Percentiles rank a stretch among this genome's conserved stretches.
These are phyloP conservation scores for Drosophila aff. DNA, from an alignment of 1,140 invertebrate species.

Conservation along the genomic window DNA sequence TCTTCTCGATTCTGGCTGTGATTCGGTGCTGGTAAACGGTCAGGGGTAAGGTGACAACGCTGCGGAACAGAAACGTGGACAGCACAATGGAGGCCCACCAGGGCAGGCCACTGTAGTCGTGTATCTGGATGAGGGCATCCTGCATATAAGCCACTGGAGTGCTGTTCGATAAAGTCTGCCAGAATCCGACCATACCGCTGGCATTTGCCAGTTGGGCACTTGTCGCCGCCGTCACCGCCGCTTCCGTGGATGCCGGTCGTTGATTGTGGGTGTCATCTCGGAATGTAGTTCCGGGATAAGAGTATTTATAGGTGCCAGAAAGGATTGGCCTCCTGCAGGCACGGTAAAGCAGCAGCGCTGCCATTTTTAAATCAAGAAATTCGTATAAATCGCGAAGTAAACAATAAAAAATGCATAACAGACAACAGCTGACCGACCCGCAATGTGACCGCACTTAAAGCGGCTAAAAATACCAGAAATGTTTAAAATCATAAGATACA, in stretches of 20 bases:
- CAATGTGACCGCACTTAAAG: neutral
- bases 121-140: slow-evolving; percentile 88
- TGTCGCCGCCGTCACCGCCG: slow-evolving; percentile 22
- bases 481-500: neutral
- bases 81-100: slow-evolving; percentile 93
- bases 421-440: slow-evolving; percentile 18
- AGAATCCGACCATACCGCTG: slow-evolving; percentile 66
- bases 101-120: slow-evolving; percentile 90
- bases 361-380: slow-evolving; percentile 14
- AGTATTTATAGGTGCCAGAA: slow-evolving; percentile 8
- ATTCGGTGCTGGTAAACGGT: slow-evolving; percentile 90
- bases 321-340: slow-evolving; percentile 24
- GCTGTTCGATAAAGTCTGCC: slow-evolving; percentile 88
- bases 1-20: slow-evolving; percentile 90
- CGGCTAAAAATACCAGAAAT: neutral
- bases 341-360: slow-evolving; percentile 35
- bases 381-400: slow-evolving; percentile 6
- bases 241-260: slow-evolving; percentile 63
- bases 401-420: slow-evolving; percentile 15
- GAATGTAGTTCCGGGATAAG: slow-evolving; percentile 9
- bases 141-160: slow-evolving; percentile 88
- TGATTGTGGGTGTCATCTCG: slow-evolving; percentile 16
- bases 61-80: slow-evolving; percentile 89
- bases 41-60: slow-evolving; percentile 90
- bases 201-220: slow-evolving; percentile 38